A percentile compares a stretch with the other conserved stretches of the same genome.
Conservation (phyloP, 1,140 invertebrate genomes). For the Micrasema longulum region DNA sequence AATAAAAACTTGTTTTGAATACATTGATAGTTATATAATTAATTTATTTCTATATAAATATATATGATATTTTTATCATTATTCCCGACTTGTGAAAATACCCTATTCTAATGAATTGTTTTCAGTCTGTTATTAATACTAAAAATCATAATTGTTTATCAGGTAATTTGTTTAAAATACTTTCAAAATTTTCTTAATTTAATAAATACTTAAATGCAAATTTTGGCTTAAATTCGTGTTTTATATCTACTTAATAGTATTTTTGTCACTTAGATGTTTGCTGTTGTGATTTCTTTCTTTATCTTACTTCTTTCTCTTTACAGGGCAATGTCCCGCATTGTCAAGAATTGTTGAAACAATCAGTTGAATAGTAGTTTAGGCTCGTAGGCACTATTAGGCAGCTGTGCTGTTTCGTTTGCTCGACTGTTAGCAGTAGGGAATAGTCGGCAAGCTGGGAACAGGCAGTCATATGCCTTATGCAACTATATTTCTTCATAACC, state of each 20-base stretch:
- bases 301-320: conserved; percentile 51
- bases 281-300: conserved; percentile 52
- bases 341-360: conserved; percentile 54
- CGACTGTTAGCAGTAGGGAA: background rate
- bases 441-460: conserved; percentile 5
- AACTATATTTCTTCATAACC: conserved; percentile 48
- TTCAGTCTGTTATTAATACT: too few species aligned
- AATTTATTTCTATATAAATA: too few species aligned
- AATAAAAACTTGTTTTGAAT: too few species aligned
- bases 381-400: conserved; percentile 48
- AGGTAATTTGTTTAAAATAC: too few species aligned
- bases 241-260: conserved; percentile 22
- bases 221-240: background rate
- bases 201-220: background rate
- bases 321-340: conserved; percentile 48
- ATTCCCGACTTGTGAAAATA: too few species aligned
- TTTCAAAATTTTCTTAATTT: too few species aligned
- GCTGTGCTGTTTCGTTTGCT: conserved; percentile 23
- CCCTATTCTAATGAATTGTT: too few species aligned
- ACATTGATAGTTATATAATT: too few species aligned
- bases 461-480: conserved; percentile 44
- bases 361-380: conserved; percentile 51
- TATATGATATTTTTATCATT: too few species aligned
- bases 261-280: conserved; percentile 51
- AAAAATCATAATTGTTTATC: too few species aligned